Conservation (phyloP, 1,140 invertebrate species). For the Drosophila seguyi region DNA sequence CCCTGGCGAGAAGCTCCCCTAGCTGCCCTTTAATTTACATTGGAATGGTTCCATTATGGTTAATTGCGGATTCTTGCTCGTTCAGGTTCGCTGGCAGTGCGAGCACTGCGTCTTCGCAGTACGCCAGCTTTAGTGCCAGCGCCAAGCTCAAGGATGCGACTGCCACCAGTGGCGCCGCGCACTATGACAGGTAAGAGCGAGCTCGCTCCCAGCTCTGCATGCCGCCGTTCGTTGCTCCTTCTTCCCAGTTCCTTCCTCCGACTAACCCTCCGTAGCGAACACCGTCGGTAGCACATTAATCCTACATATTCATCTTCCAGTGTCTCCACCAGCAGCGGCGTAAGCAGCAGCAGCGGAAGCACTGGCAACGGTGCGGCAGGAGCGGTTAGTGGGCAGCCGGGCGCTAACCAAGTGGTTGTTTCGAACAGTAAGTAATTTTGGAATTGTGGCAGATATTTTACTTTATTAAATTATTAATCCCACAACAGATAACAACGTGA, state of each 20-base stretch:
- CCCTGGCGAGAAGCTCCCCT: constrained; percentile 1
- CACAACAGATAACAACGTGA: constrained; percentile 65
- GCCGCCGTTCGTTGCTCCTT: constrained; percentile 10
- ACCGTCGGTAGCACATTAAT: constrained; percentile 4
- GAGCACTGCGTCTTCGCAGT: constrained; percentile 81
- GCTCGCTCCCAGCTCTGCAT: constrained; percentile 10
- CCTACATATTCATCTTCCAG: constrained; percentile 38
- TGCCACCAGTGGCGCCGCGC: constrained; percentile 63
- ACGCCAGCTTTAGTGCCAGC: constrained; percentile 83
- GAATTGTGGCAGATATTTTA: neutral
- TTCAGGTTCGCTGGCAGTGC: constrained; percentile 80
- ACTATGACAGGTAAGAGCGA: constrained; percentile 80
- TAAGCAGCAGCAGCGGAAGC: constrained; percentile 85
- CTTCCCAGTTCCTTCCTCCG: neutral
- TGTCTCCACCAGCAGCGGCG: constrained; percentile 86
- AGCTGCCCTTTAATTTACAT: constrained; percentile 13
- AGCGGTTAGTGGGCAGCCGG: constrained; percentile 51
- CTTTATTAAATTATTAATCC: neutral
- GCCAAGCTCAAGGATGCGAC: constrained; percentile 82
- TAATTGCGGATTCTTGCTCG: constrained; percentile 32
- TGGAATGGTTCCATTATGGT: constrained; percentile 29
- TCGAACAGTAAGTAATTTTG: constrained; percentile 85
- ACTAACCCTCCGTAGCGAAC: constrained; percentile 21
- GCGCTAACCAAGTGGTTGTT: constrained; percentile 85
- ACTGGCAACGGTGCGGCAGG: constrained; percentile 80